A percentile compares a stretch with the other conserved stretches of the same genome.
Evolutionary conservation across 2,113 vertebrate genomes (phyloP).

Genomic region (Arvicanthis niloticus): DNA sequence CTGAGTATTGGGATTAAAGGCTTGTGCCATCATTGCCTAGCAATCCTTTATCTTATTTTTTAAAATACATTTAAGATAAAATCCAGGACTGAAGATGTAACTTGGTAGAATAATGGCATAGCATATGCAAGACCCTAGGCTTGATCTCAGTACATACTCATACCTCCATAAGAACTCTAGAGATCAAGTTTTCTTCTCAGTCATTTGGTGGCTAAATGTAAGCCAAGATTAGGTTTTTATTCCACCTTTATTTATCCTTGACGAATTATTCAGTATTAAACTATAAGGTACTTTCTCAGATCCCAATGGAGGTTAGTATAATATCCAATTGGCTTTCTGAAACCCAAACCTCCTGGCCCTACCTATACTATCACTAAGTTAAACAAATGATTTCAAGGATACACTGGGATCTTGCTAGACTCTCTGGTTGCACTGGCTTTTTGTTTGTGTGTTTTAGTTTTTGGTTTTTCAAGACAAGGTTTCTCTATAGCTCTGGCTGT

Average conservation of each 20-base stretch:
- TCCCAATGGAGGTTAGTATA: not conserved
- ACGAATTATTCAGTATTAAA: not conserved
- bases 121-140: not conserved
- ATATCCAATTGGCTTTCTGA: not conserved
- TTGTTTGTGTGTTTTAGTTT: not conserved
- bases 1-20: not conserved
- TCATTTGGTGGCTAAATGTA: not conserved
- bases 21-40: not conserved
- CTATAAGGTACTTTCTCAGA: not conserved
- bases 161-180: not conserved
- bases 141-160: not conserved
- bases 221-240: not conserved
- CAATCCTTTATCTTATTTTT: not conserved
- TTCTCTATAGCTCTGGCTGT: too few relatives aligned
- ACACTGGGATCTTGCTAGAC: not conserved
- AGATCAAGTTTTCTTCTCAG: not conserved
- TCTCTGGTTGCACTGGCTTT: not conserved
- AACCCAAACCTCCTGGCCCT: not conserved
- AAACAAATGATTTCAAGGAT: conserved; percentile 9
- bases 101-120: not conserved
- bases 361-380: not conserved
- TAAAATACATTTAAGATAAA: not conserved
- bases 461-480: too few relatives aligned
- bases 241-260: conserved; percentile 3
- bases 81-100: not conserved